phyloP scores from a whole-genome alignment of 2,113 vertebrate species.

The Rhagologus leucostigma region DNA sequence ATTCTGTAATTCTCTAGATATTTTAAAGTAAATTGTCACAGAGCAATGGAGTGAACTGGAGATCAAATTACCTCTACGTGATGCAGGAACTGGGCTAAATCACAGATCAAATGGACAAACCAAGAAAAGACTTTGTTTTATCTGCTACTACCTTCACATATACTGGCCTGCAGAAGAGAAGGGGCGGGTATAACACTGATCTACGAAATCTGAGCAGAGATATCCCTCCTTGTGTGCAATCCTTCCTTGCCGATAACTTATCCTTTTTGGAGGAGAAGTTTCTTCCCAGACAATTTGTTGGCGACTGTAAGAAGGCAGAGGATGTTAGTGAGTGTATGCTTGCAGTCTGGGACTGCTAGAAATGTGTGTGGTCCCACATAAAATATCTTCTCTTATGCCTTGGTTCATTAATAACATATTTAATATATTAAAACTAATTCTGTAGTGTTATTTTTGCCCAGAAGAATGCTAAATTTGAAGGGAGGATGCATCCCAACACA shows the following conservation, averaged over 20 bases:
- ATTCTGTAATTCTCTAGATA: conserved; percentile 42
- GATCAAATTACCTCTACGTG: not conserved
- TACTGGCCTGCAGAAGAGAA: not conserved
- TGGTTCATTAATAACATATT: not conserved
- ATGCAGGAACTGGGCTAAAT: not conserved
- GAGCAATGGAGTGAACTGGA: not conserved
- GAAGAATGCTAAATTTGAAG: not conserved
- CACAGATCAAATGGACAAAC: not conserved
- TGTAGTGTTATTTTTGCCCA: not conserved
- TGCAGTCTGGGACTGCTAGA: not conserved
- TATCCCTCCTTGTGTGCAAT: not conserved
- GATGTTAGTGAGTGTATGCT: not conserved
- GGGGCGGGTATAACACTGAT: not conserved
- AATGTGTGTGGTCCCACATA: not conserved
- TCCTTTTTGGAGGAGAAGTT: not conserved
- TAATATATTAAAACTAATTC: not conserved
- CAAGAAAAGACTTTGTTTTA: not conserved
- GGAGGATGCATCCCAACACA: not conserved
- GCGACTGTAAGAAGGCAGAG: not conserved
- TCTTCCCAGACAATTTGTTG: not conserved
- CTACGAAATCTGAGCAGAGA: not conserved
- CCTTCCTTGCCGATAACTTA: not conserved
- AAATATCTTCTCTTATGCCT: not conserved
- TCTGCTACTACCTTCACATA: not conserved
- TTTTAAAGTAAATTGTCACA: not conserved